Conservation (phyloP, 1,140 invertebrate species). For the Ostrea denselamellosa region DNA sequence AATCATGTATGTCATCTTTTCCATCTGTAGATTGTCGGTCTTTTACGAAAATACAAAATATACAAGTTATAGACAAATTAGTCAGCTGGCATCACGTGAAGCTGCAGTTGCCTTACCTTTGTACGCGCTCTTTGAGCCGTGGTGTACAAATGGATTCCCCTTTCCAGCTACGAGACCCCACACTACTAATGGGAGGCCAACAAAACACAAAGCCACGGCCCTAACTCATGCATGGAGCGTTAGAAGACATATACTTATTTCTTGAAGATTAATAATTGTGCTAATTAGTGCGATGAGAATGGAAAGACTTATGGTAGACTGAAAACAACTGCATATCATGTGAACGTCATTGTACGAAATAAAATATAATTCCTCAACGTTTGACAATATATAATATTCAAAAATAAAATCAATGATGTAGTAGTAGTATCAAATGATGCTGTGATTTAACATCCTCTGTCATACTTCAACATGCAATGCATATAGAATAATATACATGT, state of each 20-base stretch:
- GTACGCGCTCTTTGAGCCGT: background rate
- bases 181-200: background rate
- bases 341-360: background rate
- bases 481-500: too few species aligned
- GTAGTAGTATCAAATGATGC: background rate
- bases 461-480: too few species aligned
- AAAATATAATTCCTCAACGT: background rate
- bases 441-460: background rate
- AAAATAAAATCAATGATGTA: background rate
- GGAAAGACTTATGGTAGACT: background rate
- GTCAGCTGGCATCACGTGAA: background rate
- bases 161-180: constrained; percentile 21
- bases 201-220: background rate
- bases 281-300: too few species aligned
- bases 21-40: background rate
- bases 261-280: too few species aligned
- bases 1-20: too few species aligned
- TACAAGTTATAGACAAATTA: background rate
- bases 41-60: background rate
- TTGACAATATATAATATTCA: background rate
- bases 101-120: background rate
- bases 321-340: background rate
- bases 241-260: background rate
- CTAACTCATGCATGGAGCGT: background rate
- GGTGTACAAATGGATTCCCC: background rate